Base-by-base conservation (phyloP, 2,888 invertebrate species). In the Epinotia bilunana region DNA sequence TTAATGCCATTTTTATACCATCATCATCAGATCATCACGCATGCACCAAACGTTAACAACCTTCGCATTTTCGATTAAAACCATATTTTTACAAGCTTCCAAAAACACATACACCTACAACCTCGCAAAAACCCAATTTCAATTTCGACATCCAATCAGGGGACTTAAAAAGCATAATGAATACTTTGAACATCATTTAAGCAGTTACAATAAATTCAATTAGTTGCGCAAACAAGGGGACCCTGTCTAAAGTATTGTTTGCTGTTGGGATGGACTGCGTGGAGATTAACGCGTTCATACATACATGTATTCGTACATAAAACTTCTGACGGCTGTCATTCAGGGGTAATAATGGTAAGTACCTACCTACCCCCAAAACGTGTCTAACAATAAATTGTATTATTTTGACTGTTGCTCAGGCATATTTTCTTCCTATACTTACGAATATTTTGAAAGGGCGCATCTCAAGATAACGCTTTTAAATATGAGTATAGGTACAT, bases 181-280 rank as follows among this genome's bases (percentile, higher is more conserved):
- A 80, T 84, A 86, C 85, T 89, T 87, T 84, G 88, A 88, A 90
- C 90, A 90, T 89, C 86, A 86, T 89, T 90, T 91, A 89, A 88
- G 83, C 86, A 84, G 87, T 81, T 87, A 91, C 91, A 92, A 92
- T 90, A 90, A 91, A 92, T 92, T 92, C 92, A 93, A 93, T 93
- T 92, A 93, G 91, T 86, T 83, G 80, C 78, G 85, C 85, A 92
- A 93, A 93, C 92, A 91, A 64, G 74, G 74, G 74, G 23, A 67
- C 79, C 77, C 80, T 78, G 77, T 79, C 83, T 82, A 76, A 83
- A 85, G 83, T 83, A 80, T 85, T 91, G 89, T 91, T 91, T 90
- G 86, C 90, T 74, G 78, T 46, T 18, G 74, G 60, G 55, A 46
- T 39, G 67, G 60, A 46, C 64, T 60, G 49, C 46, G 65, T 49